Evolutionary conservation across 2,113 vertebrate genomes (phyloP), one percentile per base, ranked within the genome.

Genomic region (Eolophus roseicapilla): DNA sequence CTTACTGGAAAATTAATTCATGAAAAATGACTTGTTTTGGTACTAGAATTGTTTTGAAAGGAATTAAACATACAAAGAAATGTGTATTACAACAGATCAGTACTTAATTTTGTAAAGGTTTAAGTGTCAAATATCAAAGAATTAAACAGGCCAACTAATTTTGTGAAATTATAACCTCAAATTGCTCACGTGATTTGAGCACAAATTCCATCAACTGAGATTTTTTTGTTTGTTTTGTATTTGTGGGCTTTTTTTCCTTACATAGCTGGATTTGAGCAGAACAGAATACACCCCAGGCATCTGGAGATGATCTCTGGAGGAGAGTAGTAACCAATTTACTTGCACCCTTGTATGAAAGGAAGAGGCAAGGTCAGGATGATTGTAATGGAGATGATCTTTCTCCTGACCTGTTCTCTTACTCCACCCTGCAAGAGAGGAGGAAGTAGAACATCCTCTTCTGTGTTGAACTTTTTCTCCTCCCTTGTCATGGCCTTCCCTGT

Each of bases 41-140:
- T 53, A 87, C 84, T 49, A 43, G 18, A 93, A 87, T 76, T 82
- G 86, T 93, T 96, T 87, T 92, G 78, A 91, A 91, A 89, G 55
- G 92, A 90, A 85, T 70, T 35, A 77, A 86, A 37, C 52, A 37
- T 50, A 89, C 16, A 60, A 86, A 80, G 69, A 67, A 89, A 71
- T 79, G 7, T 67, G 47, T 44, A 76, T 82, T 68, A 35, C 29
- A 93, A 11, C 43, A 88, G 86, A 75, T 95, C 59, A 86, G 27
- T 13, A 53, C 27, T 62, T 93, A 71, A 46, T 92, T 93, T 94
- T 89, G 17, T 85, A 46, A 80, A 89, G 20, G 10, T 89, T 89
- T 65, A 62, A 86, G 31, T 87, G 88, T 93, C 65, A 93, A 57
- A 65, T 79, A 46, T 20, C 74, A 92, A 84, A 55, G 46, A 94